Base-by-base conservation (phyloP, 2,113 vertebrate species). In the Malurus alboscapulatus region DNA sequence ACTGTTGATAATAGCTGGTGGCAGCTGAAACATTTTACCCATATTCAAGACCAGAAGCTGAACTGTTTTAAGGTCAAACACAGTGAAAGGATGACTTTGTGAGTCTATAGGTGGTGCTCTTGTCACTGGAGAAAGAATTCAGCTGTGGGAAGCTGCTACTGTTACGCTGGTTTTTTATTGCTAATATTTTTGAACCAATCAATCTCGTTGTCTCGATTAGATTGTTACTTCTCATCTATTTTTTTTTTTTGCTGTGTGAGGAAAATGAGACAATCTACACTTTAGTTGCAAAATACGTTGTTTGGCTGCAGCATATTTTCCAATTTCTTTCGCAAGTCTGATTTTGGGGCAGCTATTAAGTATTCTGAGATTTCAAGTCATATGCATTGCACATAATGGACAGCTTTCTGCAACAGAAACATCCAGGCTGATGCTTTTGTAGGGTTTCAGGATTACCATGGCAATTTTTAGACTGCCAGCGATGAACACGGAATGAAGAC, bases 91-190 rank as follows among this genome's bases (percentile, higher is more conserved):
- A 63, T 42, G 40, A 63, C 21, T 71, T 50, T 63, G 2, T 34
- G 22, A n/a, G 63, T 88, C 96, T 72, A 17, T 96, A 97, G 96
- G 53, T 96, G 96, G 96, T 90, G 89, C 94, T 96, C 80, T 94
- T 96, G 92, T 83, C 88, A 87, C 94, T 96, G 34, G 34, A 91
- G 90, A 95, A 7, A 47, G 27, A 36, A n/a, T 75, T 74, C 18
- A 53, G 27, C 65, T 4, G 0, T 11, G 29, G 26, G 14, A 66
- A 66, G 65, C 48, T 61, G 61, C 59, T 40, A 15, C 47, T 73
- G 19, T 59, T 67, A 10, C 8, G 29, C 32, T 40, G 26, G 4
- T 1, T 5, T 90, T 91, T 80, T 85, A 67, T 44, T 83, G 40
- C 72, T 88, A 53, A 44, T 75, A 45, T 75, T 80, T 90, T 53